These are phyloP conservation scores for Ammodytes marinus DNA, from an alignment of 2,113 vertebrate species.

Conservation along the genomic window DNA sequence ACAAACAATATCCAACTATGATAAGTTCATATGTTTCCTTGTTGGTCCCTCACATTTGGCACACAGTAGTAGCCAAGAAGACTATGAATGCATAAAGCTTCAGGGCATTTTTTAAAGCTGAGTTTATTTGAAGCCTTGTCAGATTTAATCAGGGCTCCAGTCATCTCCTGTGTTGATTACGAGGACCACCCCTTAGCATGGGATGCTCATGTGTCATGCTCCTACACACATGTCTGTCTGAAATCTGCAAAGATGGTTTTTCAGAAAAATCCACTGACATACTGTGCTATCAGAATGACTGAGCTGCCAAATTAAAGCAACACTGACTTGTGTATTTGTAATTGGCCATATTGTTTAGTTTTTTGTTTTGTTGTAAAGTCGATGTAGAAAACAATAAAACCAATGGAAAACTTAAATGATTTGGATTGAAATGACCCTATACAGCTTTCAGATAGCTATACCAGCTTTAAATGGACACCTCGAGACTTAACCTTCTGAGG, in stretches of 20 bases:
- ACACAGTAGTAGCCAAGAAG: conserved; percentile 42
- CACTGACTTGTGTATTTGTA: not conserved
- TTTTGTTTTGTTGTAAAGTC: not conserved
- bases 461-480: not conserved
- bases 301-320: conserved; percentile 24
- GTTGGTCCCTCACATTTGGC: conserved; percentile 49
- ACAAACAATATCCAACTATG: conserved; percentile 16
- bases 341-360: not conserved
- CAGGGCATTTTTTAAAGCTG: conserved; percentile 65
- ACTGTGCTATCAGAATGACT: conserved; percentile 33
- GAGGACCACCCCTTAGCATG: conserved; percentile 66
- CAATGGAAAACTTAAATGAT: not conserved
- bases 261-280: conserved; percentile 45
- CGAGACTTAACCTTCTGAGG: not conserved
- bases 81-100: conserved; percentile 47
- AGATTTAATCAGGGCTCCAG: conserved; percentile 72
- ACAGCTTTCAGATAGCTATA: not conserved
- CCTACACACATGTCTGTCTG: conserved; percentile 62
- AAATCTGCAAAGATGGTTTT: conserved; percentile 63
- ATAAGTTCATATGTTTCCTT: conserved; percentile 49
- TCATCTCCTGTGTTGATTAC: conserved; percentile 70
- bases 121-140: conserved; percentile 80
- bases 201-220: conserved; percentile 39
- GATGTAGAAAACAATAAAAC: not conserved
- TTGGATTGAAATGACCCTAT: not conserved